These are phyloP conservation scores for Leiothrix lutea DNA, from an alignment of 2,113 vertebrate species.

Conservation along the genomic window DNA sequence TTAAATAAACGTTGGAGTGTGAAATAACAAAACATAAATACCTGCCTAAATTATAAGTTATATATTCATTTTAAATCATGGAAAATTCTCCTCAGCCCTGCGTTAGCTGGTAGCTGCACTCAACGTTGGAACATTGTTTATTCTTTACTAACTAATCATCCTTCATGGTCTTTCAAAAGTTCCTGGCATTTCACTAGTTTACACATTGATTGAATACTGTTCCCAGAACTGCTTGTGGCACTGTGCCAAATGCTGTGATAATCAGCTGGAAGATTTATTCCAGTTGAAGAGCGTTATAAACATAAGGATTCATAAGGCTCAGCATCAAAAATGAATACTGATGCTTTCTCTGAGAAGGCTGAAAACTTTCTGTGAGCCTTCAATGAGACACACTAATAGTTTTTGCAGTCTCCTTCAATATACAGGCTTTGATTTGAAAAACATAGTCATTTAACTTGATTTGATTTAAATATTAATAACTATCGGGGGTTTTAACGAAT, in stretches of 20 bases:
- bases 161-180: conserved; percentile 73
- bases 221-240: conserved; percentile 76
- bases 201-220: conserved; percentile 74
- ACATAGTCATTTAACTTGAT: conserved; percentile 45
- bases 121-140: conserved; percentile 68
- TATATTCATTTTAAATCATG: conserved; percentile 61
- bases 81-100: conserved; percentile 61
- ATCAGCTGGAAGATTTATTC: conserved; percentile 85
- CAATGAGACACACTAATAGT: not conserved
- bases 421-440: conserved; percentile 55
- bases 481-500: conserved; percentile 53
- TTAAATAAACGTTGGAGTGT: conserved; percentile 52
- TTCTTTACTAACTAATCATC: conserved; percentile 74
- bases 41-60: conserved; percentile 44
- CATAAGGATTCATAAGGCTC: conserved; percentile 75
- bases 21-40: conserved; percentile 73
- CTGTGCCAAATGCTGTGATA: conserved; percentile 78
- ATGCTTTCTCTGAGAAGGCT: conserved; percentile 56
- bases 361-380: conserved; percentile 60
- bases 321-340: conserved; percentile 59
- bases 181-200: conserved; percentile 76
- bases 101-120: conserved; percentile 49
- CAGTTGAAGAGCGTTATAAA: conserved; percentile 81
- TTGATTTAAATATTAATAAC: conserved; percentile 66
- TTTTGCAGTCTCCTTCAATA: conserved; percentile 4